These are phyloP conservation scores for Epirrita christyi DNA, from an alignment of 2,888 invertebrate species.

Conservation along the genomic window DNA sequence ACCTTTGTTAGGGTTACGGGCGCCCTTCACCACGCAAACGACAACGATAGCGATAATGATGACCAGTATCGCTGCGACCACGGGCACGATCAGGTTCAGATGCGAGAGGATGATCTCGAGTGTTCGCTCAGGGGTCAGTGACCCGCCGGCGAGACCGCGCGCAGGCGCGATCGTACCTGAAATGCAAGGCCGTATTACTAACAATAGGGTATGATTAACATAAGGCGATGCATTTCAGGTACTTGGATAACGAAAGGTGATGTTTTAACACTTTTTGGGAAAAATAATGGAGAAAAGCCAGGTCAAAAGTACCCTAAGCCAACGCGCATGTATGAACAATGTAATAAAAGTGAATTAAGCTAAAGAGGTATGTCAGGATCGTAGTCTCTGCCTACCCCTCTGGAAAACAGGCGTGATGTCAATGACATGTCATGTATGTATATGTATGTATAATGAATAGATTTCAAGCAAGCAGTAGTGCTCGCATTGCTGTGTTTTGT, in stretches of 20 bases:
- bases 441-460: too few relatives aligned
- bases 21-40: conserved; percentile 95
- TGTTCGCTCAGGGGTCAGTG: conserved; percentile 91
- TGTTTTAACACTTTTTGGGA: too few relatives aligned
- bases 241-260: conserved; percentile 38
- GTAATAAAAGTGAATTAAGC: too few relatives aligned
- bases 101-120: conserved; percentile 95
- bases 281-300: too few relatives aligned
- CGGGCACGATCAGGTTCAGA: conserved; percentile 96
- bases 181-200: conserved; percentile 82
- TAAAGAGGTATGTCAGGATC: too few relatives aligned
- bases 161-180: conserved; percentile 97
- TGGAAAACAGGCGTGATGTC: too few relatives aligned
- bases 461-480: too few relatives aligned
- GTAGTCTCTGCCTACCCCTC: too few relatives aligned
- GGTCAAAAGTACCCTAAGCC: too few relatives aligned
- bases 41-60: conserved; percentile 97
- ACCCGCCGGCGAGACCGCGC: conserved; percentile 89
- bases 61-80: conserved; percentile 95
- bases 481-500: too few relatives aligned
- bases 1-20: conserved; percentile 94
- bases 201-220: conserved; percentile 29
- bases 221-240: conserved; percentile 82
- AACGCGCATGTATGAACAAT: too few relatives aligned
- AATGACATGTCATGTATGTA: too few relatives aligned